Conservation (phyloP, 2,113 vertebrate species). For the Porphyrio hochstetteri region DNA sequence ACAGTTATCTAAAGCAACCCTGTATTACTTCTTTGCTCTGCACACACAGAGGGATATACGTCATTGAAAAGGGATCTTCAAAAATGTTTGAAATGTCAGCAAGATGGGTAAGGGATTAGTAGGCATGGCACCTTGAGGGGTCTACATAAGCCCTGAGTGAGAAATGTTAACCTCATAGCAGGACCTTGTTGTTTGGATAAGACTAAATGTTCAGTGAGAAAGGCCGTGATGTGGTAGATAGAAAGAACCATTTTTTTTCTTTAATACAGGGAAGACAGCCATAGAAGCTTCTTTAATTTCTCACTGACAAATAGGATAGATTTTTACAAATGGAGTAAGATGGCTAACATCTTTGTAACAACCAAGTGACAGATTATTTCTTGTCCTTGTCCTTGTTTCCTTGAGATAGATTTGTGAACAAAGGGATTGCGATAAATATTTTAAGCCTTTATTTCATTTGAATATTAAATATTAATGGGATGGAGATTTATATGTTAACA, state of each 20-base stretch:
- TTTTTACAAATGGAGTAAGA: not conserved
- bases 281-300: not conserved
- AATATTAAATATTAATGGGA: not conserved
- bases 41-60: not conserved
- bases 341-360: not conserved
- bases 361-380: not conserved
- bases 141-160: not conserved
- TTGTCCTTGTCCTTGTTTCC: not conserved
- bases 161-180: not conserved
- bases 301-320: not conserved
- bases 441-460: not conserved
- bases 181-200: not conserved
- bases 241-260: not conserved
- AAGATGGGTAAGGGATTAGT: not conserved
- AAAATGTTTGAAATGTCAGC: not conserved
- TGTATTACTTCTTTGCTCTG: not conserved
- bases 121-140: not conserved
- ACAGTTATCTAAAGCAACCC: not conserved
- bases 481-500: not conserved
- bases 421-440: not conserved
- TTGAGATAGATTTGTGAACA: not conserved
- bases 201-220: not conserved
- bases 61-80: not conserved
- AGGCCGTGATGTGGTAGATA: not conserved
- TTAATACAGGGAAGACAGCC: not conserved